Evolutionary conservation across 1,140 invertebrate species (phyloP), one percentile per base, ranked within the genome.

Genomic region (Streblospio benedicti): DNA sequence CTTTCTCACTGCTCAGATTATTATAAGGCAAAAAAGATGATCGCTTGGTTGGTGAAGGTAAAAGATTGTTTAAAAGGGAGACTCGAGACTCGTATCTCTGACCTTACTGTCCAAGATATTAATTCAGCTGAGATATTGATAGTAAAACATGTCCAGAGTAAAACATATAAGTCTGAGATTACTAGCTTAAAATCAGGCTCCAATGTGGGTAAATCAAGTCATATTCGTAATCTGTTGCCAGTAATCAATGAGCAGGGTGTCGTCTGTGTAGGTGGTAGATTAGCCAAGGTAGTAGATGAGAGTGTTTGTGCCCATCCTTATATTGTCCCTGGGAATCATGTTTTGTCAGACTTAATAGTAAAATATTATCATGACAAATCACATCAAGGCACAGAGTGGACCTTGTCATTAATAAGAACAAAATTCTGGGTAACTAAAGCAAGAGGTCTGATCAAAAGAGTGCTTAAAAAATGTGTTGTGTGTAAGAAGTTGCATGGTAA

Each of bases 301-400:
- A 16, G 32, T 9, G 33, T 49, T 9, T 20, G 18, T 16, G 41
- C 30, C n/a, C 53, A 51, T 50, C 57, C 45, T 6, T 6, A 35
- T 5, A 59, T 59, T n/a, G n/a, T 59, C 16, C 57, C 45, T 14
- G 23, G 31, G 27, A 23, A 32, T 4, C 45, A 59, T 33, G n/a
- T 9, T 5, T 23, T 59, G 4, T 52, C 45, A 2, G 27, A 52
- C 5, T 20, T 59, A 9, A 52, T 59, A 4, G 23, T 52, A 2
- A 53, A 16, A 28, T 25, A 59, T 20, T 12, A 16, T 28, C 57
- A 59, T 28, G 30, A 18, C 3, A 27, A 27, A 14, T 5, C 2
- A 53, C 57, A 59, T 45, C 14, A 14, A n/a, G 57, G 57, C 32
- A 16, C 25, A 18, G 31, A 52, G 14, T 27, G 32, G 28, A 30